These are phyloP conservation scores for Oreochromis tanganicae DNA, from an alignment of 2,113 vertebrate genomes.

Conservation along the genomic window DNA sequence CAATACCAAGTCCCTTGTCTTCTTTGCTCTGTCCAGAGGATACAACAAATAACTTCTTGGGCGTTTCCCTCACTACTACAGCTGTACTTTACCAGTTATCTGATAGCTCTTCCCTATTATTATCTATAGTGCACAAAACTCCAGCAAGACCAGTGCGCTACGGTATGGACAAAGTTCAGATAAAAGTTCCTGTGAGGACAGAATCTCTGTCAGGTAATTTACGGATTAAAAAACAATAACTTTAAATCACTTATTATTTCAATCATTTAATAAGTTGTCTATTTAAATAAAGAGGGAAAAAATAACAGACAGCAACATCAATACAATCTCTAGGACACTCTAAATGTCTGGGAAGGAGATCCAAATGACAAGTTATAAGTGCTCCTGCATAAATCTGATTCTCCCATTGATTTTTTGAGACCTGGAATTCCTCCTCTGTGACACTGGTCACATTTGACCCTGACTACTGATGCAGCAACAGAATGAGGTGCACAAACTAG, in stretches of 20 bases:
- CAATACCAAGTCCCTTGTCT: neutral
- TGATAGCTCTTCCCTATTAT: too few relatives aligned
- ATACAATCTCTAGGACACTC: neutral
- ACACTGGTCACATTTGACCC: neutral
- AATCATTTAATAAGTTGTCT: neutral
- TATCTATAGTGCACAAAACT: too few relatives aligned
- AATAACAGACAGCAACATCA: neutral
- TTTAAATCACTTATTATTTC: neutral
- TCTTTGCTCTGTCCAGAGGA: neutral
- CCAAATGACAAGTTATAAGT: neutral
- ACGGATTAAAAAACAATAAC: neutral
- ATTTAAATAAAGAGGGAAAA: neutral
- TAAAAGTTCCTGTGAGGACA: neutral
- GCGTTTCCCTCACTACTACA: neutral
- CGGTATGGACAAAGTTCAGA: neutral
- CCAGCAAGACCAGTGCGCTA: neutral
- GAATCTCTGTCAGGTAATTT: neutral
- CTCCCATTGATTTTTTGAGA: neutral
- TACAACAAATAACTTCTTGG: neutral
- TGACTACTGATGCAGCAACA: neutral
- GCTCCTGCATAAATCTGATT: neutral
- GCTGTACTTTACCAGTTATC: too few relatives aligned
- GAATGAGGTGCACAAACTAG: neutral
- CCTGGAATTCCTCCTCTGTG: neutral
- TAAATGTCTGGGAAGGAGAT: neutral